Base-by-base conservation (phyloP, 2,888 invertebrate genomes). In the Drosophila quinaria region DNA sequence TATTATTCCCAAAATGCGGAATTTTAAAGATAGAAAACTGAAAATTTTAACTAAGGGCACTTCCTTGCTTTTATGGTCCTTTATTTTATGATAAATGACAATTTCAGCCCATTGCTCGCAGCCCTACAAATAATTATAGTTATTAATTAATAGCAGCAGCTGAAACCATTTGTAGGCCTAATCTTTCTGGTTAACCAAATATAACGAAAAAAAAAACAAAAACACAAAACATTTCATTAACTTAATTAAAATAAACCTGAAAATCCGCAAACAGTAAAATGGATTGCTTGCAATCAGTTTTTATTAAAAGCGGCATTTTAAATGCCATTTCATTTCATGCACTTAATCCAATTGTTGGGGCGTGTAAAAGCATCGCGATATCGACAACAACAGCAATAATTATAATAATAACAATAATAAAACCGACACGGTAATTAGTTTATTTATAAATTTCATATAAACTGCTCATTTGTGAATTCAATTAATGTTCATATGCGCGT, bases 391-490 rank as follows among this genome's bases (percentile, higher is more conserved):
- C 9, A 44, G 59, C 59, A 51, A 62, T 62, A 47, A 60, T 19
- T 58, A 62, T 64, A 67, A 44, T 52, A 58, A 66, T 60, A 52
- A 72, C 35, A 65, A 61, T 56, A 59, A 79, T 52, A 22, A 65
- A 74, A 46, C 42, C 56, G 67, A 80, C 74, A 63, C 65, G 78
- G 72, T 80, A 83, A 86, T 83, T 85, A 78, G 84, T 78, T 81
- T 80, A 81, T 83, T 74, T 88, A 75, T 81, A 81, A 76, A 81
- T 80, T 77, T 75, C 74, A 75, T 72, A 80, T 78, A 72, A 81
- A 81, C 79, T 80, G 87, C 68, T 78, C 80, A 83, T 86, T 84
- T 80, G 63, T 66, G 72, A 69, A 86, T 83, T 86, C 74, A 86
- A 86, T 86, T 88, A 83, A 81, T 81, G 79, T 83, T 68, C 69